These are phyloP conservation scores for Sebastes iracundus DNA, from an alignment of 2,797 vertebrate genomes.

Conservation along the genomic window DNA sequence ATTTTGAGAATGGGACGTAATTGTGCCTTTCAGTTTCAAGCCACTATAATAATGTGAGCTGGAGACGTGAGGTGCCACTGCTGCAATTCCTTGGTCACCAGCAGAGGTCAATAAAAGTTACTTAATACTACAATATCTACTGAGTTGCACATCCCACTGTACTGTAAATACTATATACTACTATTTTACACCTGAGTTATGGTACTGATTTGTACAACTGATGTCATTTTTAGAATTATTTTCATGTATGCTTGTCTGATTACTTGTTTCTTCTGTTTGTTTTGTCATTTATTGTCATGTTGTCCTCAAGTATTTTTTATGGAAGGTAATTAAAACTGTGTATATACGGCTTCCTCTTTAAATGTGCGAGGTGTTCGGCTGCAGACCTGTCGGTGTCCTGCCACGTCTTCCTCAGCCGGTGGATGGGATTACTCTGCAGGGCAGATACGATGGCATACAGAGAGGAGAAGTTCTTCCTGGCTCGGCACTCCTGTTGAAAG, in stretches of 20 bases:
- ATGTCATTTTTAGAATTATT: not conserved
- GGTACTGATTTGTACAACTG: not conserved
- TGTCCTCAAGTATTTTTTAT: not conserved
- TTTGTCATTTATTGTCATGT: not conserved
- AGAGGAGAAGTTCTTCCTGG: constrained; percentile 91
- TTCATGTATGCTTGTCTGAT: not conserved
- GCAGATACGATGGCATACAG: constrained; percentile 91
- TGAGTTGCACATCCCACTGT: not conserved
- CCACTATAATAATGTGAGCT: not conserved
- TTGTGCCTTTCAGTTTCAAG: not conserved
- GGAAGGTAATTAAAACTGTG: not conserved
- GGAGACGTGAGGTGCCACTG: not conserved
- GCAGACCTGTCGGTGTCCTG: constrained; percentile 88
- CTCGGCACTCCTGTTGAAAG: constrained; percentile 86
- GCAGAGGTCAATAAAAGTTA: constrained; percentile 5
- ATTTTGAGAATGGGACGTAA: not conserved
- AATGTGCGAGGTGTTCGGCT: not conserved
- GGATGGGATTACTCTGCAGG: constrained; percentile 90
- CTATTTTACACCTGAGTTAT: not conserved
- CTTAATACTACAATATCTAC: not conserved
- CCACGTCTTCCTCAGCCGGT: constrained; percentile 90
- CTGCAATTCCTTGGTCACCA: not conserved
- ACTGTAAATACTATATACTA: not conserved
- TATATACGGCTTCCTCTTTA: not conserved
- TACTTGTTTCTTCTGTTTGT: not conserved